A percentile compares a stretch with the other conserved stretches of the same genome.
These are phyloP conservation scores for Percopsis transmontana DNA, from an alignment of 2,113 vertebrate species.

Conservation along the genomic window DNA sequence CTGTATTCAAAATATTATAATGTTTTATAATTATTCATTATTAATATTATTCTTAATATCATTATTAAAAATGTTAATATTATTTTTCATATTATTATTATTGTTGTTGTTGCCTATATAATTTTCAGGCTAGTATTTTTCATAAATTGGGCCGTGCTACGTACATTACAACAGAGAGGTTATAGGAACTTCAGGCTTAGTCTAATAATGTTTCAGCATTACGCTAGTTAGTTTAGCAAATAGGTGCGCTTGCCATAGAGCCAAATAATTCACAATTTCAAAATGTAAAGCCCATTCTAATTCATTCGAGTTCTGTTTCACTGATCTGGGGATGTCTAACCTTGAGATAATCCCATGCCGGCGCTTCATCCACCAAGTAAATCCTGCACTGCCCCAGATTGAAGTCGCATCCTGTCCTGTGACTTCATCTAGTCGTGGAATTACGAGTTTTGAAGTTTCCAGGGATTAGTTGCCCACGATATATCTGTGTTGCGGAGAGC, in stretches of 20 bases:
- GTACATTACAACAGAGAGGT: too few relatives aligned
- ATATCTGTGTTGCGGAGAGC: neutral
- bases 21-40: too few relatives aligned
- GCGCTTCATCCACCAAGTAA: slow-evolving; percentile 76
- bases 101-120: too few relatives aligned
- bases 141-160: too few relatives aligned
- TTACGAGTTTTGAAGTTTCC: slow-evolving; percentile 67
- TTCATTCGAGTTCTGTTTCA: slow-evolving; percentile 53
- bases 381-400: slow-evolving; percentile 82
- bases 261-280: slow-evolving; percentile 21
- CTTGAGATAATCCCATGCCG: slow-evolving; percentile 69
- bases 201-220: neutral
- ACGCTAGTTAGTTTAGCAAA: neutral
- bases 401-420: slow-evolving; percentile 64
- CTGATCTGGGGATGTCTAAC: slow-evolving; percentile 65
- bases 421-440: slow-evolving; percentile 63
- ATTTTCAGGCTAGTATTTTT: too few relatives aligned
- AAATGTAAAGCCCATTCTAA: slow-evolving; percentile 41
- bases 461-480: slow-evolving; percentile 54
- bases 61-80: too few relatives aligned
- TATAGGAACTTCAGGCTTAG: neutral
- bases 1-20: too few relatives aligned
- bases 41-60: too few relatives aligned
- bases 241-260: neutral
- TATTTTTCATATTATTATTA: too few relatives aligned